phyloP scores from a whole-genome alignment of 2,888 invertebrate genomes.

The Lydus trimaculatus region DNA sequence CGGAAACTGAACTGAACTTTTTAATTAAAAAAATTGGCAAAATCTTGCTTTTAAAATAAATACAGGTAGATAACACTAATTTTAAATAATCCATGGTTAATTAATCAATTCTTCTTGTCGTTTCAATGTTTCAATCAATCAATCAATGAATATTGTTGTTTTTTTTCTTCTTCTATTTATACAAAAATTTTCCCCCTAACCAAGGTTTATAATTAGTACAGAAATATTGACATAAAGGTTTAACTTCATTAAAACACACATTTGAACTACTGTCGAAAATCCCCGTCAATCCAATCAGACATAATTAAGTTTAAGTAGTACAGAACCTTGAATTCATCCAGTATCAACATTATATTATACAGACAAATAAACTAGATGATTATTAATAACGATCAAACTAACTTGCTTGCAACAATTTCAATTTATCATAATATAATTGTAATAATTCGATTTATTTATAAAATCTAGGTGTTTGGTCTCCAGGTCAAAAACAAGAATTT shows the following conservation, averaged over 20 bases:
- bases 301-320: constrained; percentile 2
- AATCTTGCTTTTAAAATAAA: background rate
- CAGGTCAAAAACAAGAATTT: constrained; percentile 58
- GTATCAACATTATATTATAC: no score
- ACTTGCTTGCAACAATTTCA: background rate
- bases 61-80: background rate
- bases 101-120: no score
- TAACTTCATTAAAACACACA: constrained; percentile 19
- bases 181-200: constrained; percentile 21
- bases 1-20: constrained; percentile 20
- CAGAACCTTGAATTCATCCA: background rate
- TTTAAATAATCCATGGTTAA: background rate
- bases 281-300: background rate
- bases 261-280: constrained; percentile 18
- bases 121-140: background rate
- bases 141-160: background rate
- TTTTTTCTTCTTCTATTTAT: constrained; percentile 26
- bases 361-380: background rate
- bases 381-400: background rate
- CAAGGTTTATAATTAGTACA: constrained; percentile 30
- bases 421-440: background rate
- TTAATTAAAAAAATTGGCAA: no score
- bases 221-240: constrained; percentile 20
- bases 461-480: constrained; percentile 66
- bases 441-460: background rate